Evolutionary conservation across 1,140 invertebrate species (phyloP).

Genomic region (Galleria mellonella): DNA sequence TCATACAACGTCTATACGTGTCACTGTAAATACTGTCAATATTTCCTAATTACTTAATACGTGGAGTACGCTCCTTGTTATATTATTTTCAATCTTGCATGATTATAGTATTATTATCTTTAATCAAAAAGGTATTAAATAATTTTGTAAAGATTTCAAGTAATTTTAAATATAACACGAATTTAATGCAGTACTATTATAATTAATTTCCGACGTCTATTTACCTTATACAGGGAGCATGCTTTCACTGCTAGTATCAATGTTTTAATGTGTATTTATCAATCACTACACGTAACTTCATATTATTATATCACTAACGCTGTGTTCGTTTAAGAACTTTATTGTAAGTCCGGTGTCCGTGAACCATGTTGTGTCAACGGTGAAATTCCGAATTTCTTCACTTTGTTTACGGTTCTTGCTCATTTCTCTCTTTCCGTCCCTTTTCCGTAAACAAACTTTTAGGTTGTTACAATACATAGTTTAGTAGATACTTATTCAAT

Average conservation of each 20-base stretch:
- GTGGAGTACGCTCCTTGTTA: neutral
- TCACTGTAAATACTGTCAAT: conserved; percentile 44
- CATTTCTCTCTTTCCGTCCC: conserved; percentile 57
- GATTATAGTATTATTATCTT: too few relatives aligned
- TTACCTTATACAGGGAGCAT: neutral
- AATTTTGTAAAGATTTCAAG: too few relatives aligned
- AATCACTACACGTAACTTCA: conserved; percentile 6
- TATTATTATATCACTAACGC: conserved; percentile 33
- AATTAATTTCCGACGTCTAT: too few relatives aligned
- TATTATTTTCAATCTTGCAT: too few relatives aligned
- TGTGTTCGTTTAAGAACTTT: conserved; percentile 30
- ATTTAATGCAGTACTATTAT: too few relatives aligned
- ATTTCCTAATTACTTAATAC: conserved; percentile 12
- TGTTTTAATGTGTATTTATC: conserved; percentile 20
- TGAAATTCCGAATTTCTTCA: conserved; percentile 9
- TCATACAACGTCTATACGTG: conserved; percentile 24
- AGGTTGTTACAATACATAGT: conserved; percentile 10
- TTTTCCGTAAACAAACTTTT: conserved; percentile 22
- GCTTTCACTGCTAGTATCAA: conserved; percentile 11
- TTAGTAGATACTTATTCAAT: neutral
- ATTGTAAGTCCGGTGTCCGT: neutral
- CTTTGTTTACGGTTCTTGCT: conserved; percentile 33
- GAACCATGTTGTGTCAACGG: neutral
- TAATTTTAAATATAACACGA: too few relatives aligned
- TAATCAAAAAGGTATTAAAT: too few relatives aligned